Percentiles rank a stretch among this genome's conserved stretches.
Evolutionary conservation across 2,888 invertebrate species (phyloP).

Genomic region (Homarus gammarus): DNA sequence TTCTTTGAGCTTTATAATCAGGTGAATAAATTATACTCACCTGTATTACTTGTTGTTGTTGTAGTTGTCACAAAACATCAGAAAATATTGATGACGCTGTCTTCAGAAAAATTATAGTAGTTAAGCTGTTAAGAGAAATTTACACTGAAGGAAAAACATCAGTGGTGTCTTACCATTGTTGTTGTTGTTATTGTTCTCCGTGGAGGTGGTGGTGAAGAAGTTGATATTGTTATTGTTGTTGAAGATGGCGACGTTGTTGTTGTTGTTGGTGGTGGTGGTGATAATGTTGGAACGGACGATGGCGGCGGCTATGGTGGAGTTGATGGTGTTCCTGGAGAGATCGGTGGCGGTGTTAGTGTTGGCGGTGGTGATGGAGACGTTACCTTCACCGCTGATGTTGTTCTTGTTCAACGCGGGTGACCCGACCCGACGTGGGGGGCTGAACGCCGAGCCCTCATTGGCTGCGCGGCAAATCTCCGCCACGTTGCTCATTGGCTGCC

Average conservation of each 20-base stretch:
- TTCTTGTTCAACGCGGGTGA: constrained; percentile 8
- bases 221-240: constrained; percentile 39
- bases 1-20: too few species aligned
- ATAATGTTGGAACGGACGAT: constrained; percentile 20
- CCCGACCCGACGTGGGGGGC: constrained; percentile 49
- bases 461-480: constrained; percentile 38
- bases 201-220: neutral
- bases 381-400: constrained; percentile 42
- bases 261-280: constrained; percentile 18
- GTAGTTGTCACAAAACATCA: too few species aligned
- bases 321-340: neutral
- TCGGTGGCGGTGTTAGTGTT: constrained; percentile 54
- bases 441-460: constrained; percentile 68
- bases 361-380: constrained; percentile 56
- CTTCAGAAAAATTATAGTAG: too few species aligned
- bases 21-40: too few species aligned
- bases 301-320: constrained; percentile 13
- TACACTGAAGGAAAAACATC: too few species aligned
- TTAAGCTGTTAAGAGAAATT: too few species aligned
- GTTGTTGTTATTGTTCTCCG: constrained; percentile 4
- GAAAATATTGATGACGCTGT: neutral
- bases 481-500: constrained; percentile 39
- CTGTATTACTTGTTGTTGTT: too few species aligned
- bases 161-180: too few species aligned
- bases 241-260: constrained; percentile 30